Conservation (phyloP, 2,797 vertebrate genomes). For the Bryconaethiops microstoma region DNA sequence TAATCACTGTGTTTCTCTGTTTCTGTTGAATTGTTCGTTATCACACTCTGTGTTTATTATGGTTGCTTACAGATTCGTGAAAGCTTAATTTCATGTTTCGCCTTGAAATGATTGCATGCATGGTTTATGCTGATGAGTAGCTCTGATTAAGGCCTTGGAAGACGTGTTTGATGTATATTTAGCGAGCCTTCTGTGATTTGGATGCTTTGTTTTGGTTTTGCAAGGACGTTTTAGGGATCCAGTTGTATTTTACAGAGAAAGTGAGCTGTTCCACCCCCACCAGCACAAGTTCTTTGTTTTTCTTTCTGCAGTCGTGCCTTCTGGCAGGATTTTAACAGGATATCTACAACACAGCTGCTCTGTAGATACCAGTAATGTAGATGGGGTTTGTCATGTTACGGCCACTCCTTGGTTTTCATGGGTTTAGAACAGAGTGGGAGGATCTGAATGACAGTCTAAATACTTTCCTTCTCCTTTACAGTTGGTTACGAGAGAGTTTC, state of each 20-base stretch:
- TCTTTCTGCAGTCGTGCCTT: background rate
- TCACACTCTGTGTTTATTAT: background rate
- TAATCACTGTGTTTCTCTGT: background rate
- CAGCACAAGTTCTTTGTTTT: background rate
- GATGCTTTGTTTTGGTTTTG: background rate
- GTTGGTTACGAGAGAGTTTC: background rate
- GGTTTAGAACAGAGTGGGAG: background rate
- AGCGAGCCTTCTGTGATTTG: background rate
- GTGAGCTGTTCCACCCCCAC: background rate
- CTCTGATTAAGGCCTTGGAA: background rate
- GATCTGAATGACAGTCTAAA: background rate
- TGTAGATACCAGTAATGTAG: background rate
- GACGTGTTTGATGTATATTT: background rate
- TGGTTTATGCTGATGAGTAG: background rate
- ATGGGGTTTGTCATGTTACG: background rate
- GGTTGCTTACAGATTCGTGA: background rate
- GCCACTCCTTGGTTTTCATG: background rate
- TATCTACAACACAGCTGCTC: background rate
- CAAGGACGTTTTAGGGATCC: background rate
- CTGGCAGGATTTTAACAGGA: background rate
- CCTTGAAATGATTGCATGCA: too few relatives aligned
- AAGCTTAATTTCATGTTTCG: background rate
- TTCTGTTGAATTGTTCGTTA: background rate
- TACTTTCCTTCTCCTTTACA: slow-evolving; percentile 28
- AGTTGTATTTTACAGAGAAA: background rate